These are phyloP conservation scores for Xenotilapia leptura DNA, from an alignment of 2,113 vertebrate genomes.

Conservation along the genomic window DNA sequence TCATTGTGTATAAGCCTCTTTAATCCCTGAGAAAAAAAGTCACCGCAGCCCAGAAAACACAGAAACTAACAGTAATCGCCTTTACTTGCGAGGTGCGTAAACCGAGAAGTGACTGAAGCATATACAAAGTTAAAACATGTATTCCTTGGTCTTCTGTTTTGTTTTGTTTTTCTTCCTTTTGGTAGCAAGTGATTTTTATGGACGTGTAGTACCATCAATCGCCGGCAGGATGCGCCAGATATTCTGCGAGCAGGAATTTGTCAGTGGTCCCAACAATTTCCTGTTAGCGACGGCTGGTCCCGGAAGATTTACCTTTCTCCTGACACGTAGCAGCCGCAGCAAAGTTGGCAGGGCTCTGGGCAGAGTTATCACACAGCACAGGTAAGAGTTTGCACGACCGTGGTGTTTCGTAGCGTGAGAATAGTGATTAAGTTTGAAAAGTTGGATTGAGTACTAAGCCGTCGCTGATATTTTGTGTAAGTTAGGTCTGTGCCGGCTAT, in stretches of 20 bases:
- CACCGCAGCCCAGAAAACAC: neutral
- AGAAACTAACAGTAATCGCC: neutral
- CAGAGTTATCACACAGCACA: slow-evolving; percentile 3
- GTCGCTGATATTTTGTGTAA: neutral
- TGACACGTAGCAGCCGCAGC: slow-evolving; percentile 73
- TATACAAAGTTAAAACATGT: neutral
- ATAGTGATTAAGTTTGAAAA: neutral
- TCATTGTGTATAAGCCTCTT: neutral
- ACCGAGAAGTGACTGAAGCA: neutral
- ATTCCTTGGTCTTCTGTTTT: neutral
- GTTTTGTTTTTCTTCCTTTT: neutral
- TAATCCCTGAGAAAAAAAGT: neutral
- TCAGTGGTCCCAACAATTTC: neutral
- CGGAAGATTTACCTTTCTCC: slow-evolving; percentile 50
- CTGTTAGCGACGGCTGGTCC: slow-evolving; percentile 8
- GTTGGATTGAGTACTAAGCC: neutral
- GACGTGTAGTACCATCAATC: neutral
- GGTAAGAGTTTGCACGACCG: neutral
- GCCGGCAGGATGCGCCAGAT: neutral
- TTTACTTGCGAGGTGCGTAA: neutral
- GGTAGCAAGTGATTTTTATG: neutral
- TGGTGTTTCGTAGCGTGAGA: neutral
- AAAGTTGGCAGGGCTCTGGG: slow-evolving; percentile 34
- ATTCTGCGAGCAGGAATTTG: neutral
- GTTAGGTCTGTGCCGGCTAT: neutral